Conservation (phyloP, 2,888 invertebrate species). For the Seira musarum region DNA sequence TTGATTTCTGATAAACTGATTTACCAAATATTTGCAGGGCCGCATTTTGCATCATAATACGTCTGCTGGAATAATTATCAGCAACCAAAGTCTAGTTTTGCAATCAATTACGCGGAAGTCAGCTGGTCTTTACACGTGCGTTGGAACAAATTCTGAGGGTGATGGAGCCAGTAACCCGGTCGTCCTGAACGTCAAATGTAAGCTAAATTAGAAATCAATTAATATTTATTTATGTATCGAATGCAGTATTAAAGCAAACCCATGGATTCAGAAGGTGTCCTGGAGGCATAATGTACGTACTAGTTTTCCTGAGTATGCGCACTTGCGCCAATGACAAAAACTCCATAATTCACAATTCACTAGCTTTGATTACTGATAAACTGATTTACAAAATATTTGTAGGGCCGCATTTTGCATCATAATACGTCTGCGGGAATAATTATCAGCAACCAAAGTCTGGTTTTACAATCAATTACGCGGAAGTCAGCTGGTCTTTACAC, state of each 20-base stretch:
- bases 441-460: conserved; percentile 90
- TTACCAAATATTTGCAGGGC: too few species aligned
- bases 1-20: too few species aligned
- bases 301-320: conserved; percentile 24
- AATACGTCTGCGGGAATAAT: conserved; percentile 86
- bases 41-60: conserved; percentile 85
- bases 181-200: conserved; percentile 88
- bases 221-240: too few species aligned
- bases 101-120: conserved; percentile 85
- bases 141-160: conserved; percentile 90
- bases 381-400: conserved; percentile 68
- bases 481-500: conserved; percentile 87
- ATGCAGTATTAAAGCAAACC: conserved; percentile 91
- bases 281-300: conserved; percentile 86
- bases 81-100: conserved; percentile 91
- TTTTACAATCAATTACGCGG: conserved; percentile 87
- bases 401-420: conserved; percentile 85
- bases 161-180: conserved; percentile 90
- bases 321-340: too few species aligned
- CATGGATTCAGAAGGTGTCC: conserved; percentile 84
- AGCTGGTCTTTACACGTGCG: conserved; percentile 89
- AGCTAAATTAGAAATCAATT: conserved; percentile 71
- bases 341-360: too few species aligned
- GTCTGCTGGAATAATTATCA: conserved; percentile 86
- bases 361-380: too few species aligned